Percentiles rank a stretch among this genome's conserved stretches.
Conservation (phyloP, 2,888 invertebrate species). For the Agrotis exclamationis region DNA sequence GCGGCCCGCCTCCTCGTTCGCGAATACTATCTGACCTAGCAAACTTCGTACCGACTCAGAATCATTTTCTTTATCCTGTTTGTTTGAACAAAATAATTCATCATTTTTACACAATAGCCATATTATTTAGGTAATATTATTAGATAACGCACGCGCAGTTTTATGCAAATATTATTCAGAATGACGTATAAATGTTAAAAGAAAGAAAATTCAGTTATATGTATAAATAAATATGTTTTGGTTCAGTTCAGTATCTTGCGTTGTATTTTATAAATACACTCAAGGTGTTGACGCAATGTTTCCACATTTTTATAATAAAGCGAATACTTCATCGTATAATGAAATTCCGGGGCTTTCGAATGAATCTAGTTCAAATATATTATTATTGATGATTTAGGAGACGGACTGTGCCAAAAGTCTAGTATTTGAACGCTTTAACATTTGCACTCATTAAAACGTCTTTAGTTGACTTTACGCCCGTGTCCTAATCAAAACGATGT, state of each 20-base stretch:
- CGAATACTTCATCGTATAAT: slow-evolving; percentile 49
- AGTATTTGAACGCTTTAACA: not conserved
- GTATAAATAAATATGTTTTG: slow-evolving; percentile 50
- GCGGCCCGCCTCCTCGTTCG: too few relatives aligned
- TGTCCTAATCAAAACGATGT: not conserved
- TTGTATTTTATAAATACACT: slow-evolving; percentile 58
- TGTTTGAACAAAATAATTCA: too few relatives aligned
- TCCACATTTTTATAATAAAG: slow-evolving; percentile 50
- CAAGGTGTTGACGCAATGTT: slow-evolving; percentile 50
- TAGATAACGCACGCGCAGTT: too few relatives aligned
- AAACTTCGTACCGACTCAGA: too few relatives aligned
- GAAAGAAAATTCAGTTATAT: slow-evolving; percentile 27
- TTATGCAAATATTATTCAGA: slow-evolving; percentile 40
- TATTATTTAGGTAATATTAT: too few relatives aligned
- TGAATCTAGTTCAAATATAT: slow-evolving; percentile 30
- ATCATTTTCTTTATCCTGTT: too few relatives aligned
- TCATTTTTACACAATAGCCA: too few relatives aligned
- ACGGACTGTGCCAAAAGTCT: not conserved
- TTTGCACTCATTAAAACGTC: not conserved
- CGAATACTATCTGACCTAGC: too few relatives aligned
- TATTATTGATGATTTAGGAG: slow-evolving; percentile 31
- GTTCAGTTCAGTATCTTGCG: slow-evolving; percentile 42
- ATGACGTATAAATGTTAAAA: slow-evolving; percentile 50
- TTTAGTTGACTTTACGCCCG: not conserved
- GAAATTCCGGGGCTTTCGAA: slow-evolving; percentile 32